These are phyloP conservation scores for Drosophila repleta DNA, from an alignment of 1,140 invertebrate species.

Conservation along the genomic window DNA sequence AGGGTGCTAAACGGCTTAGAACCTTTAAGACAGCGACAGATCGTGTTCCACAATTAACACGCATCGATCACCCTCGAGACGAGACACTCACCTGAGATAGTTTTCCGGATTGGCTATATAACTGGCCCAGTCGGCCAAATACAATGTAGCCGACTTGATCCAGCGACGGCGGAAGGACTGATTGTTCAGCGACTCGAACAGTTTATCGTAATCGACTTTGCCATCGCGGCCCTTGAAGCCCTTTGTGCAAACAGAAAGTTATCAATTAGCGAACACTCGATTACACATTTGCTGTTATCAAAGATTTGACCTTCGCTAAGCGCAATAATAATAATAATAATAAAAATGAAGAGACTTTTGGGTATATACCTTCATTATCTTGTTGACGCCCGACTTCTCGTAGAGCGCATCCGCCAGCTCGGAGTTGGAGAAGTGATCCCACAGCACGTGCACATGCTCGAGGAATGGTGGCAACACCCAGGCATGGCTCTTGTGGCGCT, in stretches of 20 bases:
- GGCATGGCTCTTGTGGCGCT: constrained; percentile 88
- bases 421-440: constrained; percentile 91
- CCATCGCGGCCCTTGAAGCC: constrained; percentile 87
- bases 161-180: constrained; percentile 90
- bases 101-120: constrained; percentile 90
- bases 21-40: constrained; percentile 61
- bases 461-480: constrained; percentile 90
- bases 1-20: constrained; percentile 66
- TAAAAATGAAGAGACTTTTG: neutral
- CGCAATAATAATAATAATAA: neutral
- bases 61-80: constrained; percentile 32
- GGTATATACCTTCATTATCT: constrained; percentile 85
- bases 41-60: constrained; percentile 68
- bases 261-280: too few species aligned
- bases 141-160: constrained; percentile 90
- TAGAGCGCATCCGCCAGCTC: constrained; percentile 90
- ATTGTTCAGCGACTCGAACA: constrained; percentile 91
- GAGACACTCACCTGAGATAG: constrained; percentile 87
- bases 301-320: too few species aligned
- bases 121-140: constrained; percentile 89
- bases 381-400: constrained; percentile 88
- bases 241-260: constrained; percentile 33
- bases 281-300: too few species aligned
- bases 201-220: constrained; percentile 88
- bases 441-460: constrained; percentile 89